Evolutionary conservation across 2,113 vertebrate genomes (phyloP), one percentile per base, ranked within the genome.

Genomic region (Calyptomena viridis): DNA sequence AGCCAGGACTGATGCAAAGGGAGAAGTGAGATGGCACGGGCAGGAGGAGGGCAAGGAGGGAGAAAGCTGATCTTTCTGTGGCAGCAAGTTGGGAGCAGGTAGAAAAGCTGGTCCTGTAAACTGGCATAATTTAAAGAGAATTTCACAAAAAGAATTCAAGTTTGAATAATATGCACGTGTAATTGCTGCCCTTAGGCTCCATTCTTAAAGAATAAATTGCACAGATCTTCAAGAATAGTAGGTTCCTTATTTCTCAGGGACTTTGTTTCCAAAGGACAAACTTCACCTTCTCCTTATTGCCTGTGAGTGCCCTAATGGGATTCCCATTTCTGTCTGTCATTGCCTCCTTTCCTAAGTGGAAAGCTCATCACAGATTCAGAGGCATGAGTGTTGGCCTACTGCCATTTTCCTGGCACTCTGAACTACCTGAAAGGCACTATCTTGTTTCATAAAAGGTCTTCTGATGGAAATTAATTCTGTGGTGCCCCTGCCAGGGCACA

Each of bases 141-240:
- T 39, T 93, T 66, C 37, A 83, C 46, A 62, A 56, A 37, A 73
- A 95, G 23, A 87, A 94, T 83, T 93, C 42, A 79, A 35, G 46
- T 83, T 89, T 93, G 84, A 87, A 73, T 93, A 69, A 79, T 90
- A 85, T 83, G 66, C 91, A 73, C 84, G 35, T 39, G 21, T 85
- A 95, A 95, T 93, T 87, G 42, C 60, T 85, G 33, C 82, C 95
- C 39, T 59, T 64, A 83, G 91, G 96, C 93, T 83, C 19, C 33
- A 42, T 21, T 42, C 84, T 74, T 87, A 50, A 78, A 73, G 63
- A 76, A 53, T 52, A 69, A 84, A 69, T 76, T 66, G 63, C 71
- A 62, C 31, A 31, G n/a, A 60, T 73, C 49, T 84, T 84, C 68
- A 73, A 59, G 84, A 80, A 22, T 1, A 15, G 60, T 7, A 49